A percentile compares a stretch with the other conserved stretches of the same genome.
These are phyloP conservation scores for Taenaris catops DNA, from an alignment of 2,888 invertebrate species.

Conservation along the genomic window DNA sequence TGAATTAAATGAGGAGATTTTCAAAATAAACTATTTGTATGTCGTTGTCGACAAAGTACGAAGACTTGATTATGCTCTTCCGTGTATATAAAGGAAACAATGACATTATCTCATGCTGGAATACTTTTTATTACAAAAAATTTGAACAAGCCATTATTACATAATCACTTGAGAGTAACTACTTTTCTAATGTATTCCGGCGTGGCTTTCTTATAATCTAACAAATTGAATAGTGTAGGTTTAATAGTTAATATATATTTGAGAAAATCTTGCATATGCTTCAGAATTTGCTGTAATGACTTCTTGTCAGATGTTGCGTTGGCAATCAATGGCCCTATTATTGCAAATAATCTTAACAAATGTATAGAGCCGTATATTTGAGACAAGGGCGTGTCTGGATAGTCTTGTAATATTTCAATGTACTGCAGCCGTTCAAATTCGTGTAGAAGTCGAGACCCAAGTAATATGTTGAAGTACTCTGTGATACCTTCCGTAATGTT, in stretches of 20 bases:
- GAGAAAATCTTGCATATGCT: conserved; percentile 93
- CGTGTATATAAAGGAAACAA: too few species aligned
- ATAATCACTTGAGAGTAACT: conserved; percentile 21
- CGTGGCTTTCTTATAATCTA: conserved; percentile 92
- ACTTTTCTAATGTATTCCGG: conserved; percentile 93
- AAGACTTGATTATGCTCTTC: too few species aligned
- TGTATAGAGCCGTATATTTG: conserved; percentile 95
- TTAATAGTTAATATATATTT: conserved; percentile 92
- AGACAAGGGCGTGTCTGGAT: conserved; percentile 88
- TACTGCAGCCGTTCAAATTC: conserved; percentile 97
- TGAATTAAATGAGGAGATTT: too few species aligned
- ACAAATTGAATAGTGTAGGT: conserved; percentile 87
- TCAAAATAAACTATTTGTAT: too few species aligned
- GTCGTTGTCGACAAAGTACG: too few species aligned
- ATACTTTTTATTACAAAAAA: not conserved
- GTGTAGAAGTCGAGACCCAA: conserved; percentile 95
- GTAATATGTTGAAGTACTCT: conserved; percentile 96
- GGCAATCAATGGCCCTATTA: conserved; percentile 93
- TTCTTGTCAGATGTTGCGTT: conserved; percentile 94
- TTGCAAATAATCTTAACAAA: conserved; percentile 92
- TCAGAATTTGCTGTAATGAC: conserved; percentile 88
- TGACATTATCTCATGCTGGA: too few species aligned
- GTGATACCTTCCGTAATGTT: conserved; percentile 89
- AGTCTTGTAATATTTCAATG: conserved; percentile 88
- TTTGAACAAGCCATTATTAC: not conserved